Percentiles rank a stretch among this genome's conserved stretches.
These are phyloP conservation scores for Cheilinus undulatus DNA, from an alignment of 2,113 vertebrate species.

Conservation along the genomic window DNA sequence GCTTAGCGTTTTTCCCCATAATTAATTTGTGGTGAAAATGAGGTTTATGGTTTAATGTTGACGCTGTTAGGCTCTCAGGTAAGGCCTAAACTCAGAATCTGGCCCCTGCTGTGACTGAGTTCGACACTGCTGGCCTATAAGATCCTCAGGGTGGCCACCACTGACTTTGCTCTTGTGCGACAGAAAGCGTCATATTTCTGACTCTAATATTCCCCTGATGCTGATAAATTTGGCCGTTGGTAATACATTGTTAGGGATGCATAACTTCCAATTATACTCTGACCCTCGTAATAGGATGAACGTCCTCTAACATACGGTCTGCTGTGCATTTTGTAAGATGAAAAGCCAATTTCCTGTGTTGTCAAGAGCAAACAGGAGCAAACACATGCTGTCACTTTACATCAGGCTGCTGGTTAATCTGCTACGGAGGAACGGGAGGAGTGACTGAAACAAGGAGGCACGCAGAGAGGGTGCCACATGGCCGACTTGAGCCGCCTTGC, in stretches of 20 bases:
- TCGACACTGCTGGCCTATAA: no score
- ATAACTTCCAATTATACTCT: conserved; percentile 67
- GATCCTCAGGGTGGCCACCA: no score
- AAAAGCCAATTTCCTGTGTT: conserved; percentile 80
- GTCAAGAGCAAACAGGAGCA: conserved; percentile 71
- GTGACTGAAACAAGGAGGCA: conserved; percentile 31
- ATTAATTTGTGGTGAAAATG: no score
- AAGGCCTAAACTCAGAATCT: no score
- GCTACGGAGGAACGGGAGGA: conserved; percentile 33
- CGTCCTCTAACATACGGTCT: conserved; percentile 67
- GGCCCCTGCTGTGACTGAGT: no score
- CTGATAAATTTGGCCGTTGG: background rate
- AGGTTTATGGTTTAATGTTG: no score
- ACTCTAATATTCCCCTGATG: no score
- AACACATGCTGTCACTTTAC: conserved; percentile 72
- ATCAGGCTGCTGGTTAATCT: conserved; percentile 73
- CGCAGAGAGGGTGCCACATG: conserved; percentile 13
- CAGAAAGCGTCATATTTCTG: no score
- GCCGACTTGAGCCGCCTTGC: conserved; percentile 40
- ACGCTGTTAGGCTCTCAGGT: no score
- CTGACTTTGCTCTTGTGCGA: no score
- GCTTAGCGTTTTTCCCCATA: no score
- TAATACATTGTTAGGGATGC: conserved; percentile 18
- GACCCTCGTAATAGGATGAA: conserved; percentile 72
- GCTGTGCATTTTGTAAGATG: conserved; percentile 70